Conservation (phyloP, 2,888 invertebrate species). For the Torymus aiolomorphi region DNA sequence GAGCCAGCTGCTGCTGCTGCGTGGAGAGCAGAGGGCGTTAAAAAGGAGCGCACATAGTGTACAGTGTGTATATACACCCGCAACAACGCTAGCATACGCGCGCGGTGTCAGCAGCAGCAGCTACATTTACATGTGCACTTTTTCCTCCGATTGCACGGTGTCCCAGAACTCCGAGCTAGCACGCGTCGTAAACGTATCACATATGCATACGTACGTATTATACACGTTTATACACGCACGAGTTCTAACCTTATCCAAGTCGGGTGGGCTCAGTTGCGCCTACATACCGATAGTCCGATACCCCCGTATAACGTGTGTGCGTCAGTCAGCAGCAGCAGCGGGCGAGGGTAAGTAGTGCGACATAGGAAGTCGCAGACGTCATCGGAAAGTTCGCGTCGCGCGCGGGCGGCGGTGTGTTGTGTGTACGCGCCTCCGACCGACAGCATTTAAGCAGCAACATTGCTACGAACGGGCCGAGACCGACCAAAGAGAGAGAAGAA, state of each 20-base stretch:
- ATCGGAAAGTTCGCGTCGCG: constrained; percentile 50
- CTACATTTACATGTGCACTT: too few relatives aligned
- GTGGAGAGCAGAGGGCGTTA: background rate
- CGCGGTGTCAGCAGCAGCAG: too few relatives aligned
- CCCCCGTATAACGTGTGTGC: background rate
- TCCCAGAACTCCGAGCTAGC: too few relatives aligned
- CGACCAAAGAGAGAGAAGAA: too few relatives aligned
- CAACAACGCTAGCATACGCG: too few relatives aligned
- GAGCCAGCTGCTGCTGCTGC: too few relatives aligned
- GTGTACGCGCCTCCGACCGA: too few relatives aligned
- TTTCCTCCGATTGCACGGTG: too few relatives aligned
- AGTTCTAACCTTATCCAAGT: constrained; percentile 15
- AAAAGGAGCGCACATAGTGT: background rate
- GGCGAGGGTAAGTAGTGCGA: background rate
- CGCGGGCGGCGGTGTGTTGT: background rate
- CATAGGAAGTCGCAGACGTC: constrained; percentile 48
- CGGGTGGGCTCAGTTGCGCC: constrained; percentile 30
- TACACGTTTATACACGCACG: background rate
- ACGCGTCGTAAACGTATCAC: background rate
- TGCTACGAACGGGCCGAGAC: too few relatives aligned
- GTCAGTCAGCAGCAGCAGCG: background rate
- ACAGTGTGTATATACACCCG: too few relatives aligned
- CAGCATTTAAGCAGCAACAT: too few relatives aligned
- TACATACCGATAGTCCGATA: constrained; percentile 23
- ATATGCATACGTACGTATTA: background rate